A percentile compares a stretch with the other conserved stretches of the same genome.
Conservation (phyloP, 2,113 vertebrate genomes). For the Chionodraco myersi region DNA sequence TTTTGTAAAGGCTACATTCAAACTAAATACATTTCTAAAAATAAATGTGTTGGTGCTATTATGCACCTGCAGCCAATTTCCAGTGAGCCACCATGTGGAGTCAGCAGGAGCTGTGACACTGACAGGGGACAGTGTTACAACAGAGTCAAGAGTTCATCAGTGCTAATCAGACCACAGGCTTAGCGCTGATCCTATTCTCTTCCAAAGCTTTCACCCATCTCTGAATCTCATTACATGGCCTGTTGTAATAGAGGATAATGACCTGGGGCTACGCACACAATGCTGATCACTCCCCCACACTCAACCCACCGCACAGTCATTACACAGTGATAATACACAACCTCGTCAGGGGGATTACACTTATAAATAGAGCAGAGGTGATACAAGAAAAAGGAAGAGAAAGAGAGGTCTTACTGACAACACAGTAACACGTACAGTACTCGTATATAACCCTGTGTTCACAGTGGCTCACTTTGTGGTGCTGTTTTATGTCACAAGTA, state of each 20-base stretch:
- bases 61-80: constrained; percentile 60
- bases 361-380: constrained; percentile 59
- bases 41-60: constrained; percentile 32
- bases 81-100: constrained; percentile 25
- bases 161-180: constrained; percentile 78
- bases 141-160: constrained; percentile 80
- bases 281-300: constrained; percentile 66
- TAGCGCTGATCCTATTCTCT: constrained; percentile 77
- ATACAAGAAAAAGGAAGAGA: constrained; percentile 36
- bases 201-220: constrained; percentile 71
- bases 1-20: constrained; percentile 7
- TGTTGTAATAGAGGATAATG: constrained; percentile 79
- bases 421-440: constrained; percentile 32
- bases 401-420: constrained; percentile 44
- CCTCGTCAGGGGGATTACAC: constrained; percentile 62
- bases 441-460: constrained; percentile 25
- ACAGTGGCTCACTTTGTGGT: constrained; percentile 22
- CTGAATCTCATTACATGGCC: constrained; percentile 79
- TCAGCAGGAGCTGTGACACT: constrained; percentile 58
- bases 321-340: constrained; percentile 76
- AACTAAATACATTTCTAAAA: constrained; percentile 22
- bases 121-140: constrained; percentile 66
- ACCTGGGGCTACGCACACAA: constrained; percentile 74
- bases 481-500: constrained; percentile 27
- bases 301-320: constrained; percentile 73